Evolutionary conservation across 2,113 vertebrate genomes (phyloP).

Genomic region (Pygoscelis adeliae): DNA sequence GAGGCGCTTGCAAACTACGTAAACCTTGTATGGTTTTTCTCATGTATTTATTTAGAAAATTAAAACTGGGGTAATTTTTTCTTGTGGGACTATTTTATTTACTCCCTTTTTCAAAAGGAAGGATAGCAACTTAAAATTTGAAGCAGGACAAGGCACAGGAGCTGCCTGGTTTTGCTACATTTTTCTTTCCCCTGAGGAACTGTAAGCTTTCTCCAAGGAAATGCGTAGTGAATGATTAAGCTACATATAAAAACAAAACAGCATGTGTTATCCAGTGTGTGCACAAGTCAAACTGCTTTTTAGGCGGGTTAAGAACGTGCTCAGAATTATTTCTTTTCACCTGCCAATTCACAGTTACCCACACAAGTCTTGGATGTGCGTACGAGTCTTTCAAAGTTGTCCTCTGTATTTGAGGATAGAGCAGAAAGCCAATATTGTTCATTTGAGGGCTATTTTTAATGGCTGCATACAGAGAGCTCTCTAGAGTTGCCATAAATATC

Average conservation of each 20-base stretch:
- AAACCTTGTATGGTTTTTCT: accelerated
- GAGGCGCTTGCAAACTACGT: neutral
- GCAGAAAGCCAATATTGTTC: slow-evolving; percentile 46
- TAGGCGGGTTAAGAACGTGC: neutral
- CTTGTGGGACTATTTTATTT: neutral
- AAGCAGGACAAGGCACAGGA: neutral
- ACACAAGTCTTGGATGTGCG: neutral
- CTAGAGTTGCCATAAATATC: slow-evolving; percentile 50
- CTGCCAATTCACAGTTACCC: neutral
- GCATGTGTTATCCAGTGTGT: neutral
- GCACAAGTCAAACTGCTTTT: neutral
- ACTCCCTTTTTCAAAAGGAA: neutral
- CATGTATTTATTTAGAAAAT: neutral
- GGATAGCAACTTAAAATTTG: neutral
- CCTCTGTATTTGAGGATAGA: neutral
- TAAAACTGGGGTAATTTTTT: neutral
- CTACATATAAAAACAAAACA: neutral
- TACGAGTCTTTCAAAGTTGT: neutral
- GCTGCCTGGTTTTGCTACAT: neutral
- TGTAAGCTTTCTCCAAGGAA: neutral
- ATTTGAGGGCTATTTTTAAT: slow-evolving; percentile 45
- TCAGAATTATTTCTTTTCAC: slow-evolving; percentile 28
- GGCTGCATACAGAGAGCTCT: neutral
- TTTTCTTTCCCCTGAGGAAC: neutral
- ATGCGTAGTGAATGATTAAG: neutral